phyloP scores from a whole-genome alignment of 2,888 invertebrate genomes.

The Pyrocoelia pectoralis region DNA sequence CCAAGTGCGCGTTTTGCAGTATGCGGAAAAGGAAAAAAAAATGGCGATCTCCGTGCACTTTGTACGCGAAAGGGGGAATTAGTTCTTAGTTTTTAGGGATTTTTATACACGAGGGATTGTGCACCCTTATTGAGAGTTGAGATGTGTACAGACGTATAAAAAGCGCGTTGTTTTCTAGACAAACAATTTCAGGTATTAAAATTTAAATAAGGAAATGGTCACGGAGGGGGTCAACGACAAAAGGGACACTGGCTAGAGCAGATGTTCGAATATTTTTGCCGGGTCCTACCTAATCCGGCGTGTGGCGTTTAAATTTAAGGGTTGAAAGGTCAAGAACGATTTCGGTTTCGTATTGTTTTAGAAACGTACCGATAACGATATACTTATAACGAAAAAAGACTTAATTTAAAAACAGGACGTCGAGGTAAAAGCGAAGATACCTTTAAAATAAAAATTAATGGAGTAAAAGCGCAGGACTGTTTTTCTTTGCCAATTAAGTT shows the following conservation, averaged over 20 bases:
- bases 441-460: slow-evolving; percentile 40
- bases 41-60: background rate
- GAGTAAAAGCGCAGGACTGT: slow-evolving; percentile 46
- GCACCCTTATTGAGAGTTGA: slow-evolving; percentile 7
- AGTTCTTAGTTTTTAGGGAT: background rate
- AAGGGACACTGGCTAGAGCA: slow-evolving; percentile 42
- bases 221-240: slow-evolving; percentile 36
- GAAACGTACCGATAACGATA: too few relatives aligned
- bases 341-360: too few relatives aligned
- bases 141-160: slow-evolving; percentile 3
- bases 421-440: slow-evolving; percentile 27
- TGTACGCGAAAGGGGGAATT: background rate
- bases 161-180: slow-evolving; percentile 23
- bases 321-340: slow-evolving; percentile 20
- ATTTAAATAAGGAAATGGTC: slow-evolving; percentile 40
- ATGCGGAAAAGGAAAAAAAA: background rate
- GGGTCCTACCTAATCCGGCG: slow-evolving; percentile 18
- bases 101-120: background rate
- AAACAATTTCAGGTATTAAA: slow-evolving; percentile 31
- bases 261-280: slow-evolving; percentile 31
- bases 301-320: slow-evolving; percentile 23
- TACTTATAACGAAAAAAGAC: background rate
- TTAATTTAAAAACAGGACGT: slow-evolving; percentile 28
- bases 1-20: background rate
- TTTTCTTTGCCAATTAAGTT: slow-evolving; percentile 60